Base-by-base conservation (phyloP, 2,797 vertebrate species). In the Urosaurus nigricauda region DNA sequence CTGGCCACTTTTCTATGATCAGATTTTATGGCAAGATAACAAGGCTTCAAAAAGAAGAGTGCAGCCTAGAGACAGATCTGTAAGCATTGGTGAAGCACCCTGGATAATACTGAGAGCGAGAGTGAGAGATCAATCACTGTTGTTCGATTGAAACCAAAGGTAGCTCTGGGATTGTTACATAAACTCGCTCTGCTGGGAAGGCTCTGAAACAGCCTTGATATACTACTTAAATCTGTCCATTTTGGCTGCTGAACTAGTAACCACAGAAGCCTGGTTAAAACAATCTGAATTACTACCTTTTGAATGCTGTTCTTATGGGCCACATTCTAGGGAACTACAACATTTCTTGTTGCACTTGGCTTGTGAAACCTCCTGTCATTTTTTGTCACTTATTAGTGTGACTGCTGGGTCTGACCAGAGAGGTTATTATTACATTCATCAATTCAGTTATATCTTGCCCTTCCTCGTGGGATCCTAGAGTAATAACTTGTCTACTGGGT, bases 141-240 rank as follows among this genome's bases (percentile, higher is more conserved):
- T 32, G 6, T 16, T 43, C 65, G 29, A 68, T 11, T 83, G 81
- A 43, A 83, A 68, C 60, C 63, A 32, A 47, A 83, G 40, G 29
- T 32, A 29, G 81, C 60, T 65, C 63, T 16, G 21, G 37, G 40
- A 47, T 83, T 40, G 35, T 83, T 83, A 17, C 81, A 37, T 40
- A 68, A 83, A n/a, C 14, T 68, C 40, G 43, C 29, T 60, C 53
- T 60, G 56, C 79, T 81, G 79, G 56, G 79, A 81, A 81, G 60
- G 11, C 79, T 21, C 79, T 40, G 56, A n/a, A 81, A 81, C 79
- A 79, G 24, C 65, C 65, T 68, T 68, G 65, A 68, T 68, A 29
- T 68, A 68, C 26, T 68, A 68, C 17, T 21, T 21, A 21, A 40
- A 81, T 24, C 56, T 81, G n/a, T 40, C 35, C 53, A 80, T 9